phyloP scores from a whole-genome alignment of 2,888 invertebrate species.

The Drosophila affinis region DNA sequence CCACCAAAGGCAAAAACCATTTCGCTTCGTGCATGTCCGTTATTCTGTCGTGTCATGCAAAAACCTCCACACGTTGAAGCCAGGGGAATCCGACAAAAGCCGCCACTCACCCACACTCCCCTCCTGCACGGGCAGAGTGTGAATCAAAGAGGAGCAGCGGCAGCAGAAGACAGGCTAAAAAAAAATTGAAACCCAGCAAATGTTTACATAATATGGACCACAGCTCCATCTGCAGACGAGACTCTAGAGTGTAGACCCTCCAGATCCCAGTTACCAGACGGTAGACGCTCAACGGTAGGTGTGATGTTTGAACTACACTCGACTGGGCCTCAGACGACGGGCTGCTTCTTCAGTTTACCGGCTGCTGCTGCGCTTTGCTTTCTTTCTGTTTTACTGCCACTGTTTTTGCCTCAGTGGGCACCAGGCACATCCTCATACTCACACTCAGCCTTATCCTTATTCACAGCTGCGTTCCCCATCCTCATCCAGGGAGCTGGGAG shows the following conservation, averaged over 20 bases:
- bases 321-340: constrained; percentile 47
- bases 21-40: background rate
- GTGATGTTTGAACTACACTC: constrained; percentile 81
- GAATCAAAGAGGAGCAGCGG: constrained; percentile 2
- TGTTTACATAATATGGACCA: constrained; percentile 59
- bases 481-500: constrained; percentile 6
- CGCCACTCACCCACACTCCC: background rate
- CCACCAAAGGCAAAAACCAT: constrained; percentile 2
- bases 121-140: constrained; percentile 8
- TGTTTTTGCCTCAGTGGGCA: constrained; percentile 59
- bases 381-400: constrained; percentile 52
- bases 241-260: constrained; percentile 26
- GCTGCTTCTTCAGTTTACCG: constrained; percentile 28
- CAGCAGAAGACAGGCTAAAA: constrained; percentile 6
- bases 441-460: constrained; percentile 13
- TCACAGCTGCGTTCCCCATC: constrained; percentile 2
- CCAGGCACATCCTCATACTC: constrained; percentile 17
- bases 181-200: constrained; percentile 43
- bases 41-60: constrained; percentile 16
- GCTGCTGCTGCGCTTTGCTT: constrained; percentile 16
- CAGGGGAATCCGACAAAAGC: constrained; percentile 31
- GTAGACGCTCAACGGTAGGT: constrained; percentile 49
- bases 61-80: constrained; percentile 27
- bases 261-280: constrained; percentile 33
- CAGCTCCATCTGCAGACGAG: constrained; percentile 41